These are phyloP conservation scores for Marcusenius ussheri DNA, from an alignment of 2,113 vertebrate species.

Conservation along the genomic window DNA sequence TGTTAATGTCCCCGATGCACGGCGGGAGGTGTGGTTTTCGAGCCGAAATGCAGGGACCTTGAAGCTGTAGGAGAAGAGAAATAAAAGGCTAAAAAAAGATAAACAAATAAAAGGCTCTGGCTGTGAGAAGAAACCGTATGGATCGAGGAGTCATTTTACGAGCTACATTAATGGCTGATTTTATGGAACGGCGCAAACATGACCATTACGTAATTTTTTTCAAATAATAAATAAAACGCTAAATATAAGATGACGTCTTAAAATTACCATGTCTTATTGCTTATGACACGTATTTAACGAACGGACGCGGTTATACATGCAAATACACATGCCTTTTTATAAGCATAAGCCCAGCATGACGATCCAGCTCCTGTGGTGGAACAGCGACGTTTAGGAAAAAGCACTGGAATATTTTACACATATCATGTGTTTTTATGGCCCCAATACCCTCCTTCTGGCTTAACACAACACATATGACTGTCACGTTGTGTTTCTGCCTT, in stretches of 20 bases:
- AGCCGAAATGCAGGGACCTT: background rate
- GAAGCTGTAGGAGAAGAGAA: too few species aligned
- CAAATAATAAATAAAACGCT: background rate
- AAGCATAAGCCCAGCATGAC: background rate
- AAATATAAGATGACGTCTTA: background rate
- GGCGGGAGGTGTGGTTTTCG: background rate
- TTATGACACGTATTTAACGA: background rate
- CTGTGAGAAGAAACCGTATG: background rate
- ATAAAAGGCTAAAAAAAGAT: background rate
- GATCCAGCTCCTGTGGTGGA: background rate
- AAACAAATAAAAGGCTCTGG: background rate
- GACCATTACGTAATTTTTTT: background rate
- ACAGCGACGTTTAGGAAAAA: background rate
- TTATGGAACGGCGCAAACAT: background rate
- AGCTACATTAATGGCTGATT: background rate
- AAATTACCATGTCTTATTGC: background rate
- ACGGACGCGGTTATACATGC: background rate
- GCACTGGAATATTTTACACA: background rate
- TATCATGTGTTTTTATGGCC: background rate
- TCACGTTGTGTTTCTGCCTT: background rate
- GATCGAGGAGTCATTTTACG: background rate
- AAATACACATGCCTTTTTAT: background rate
- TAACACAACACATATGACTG: background rate
- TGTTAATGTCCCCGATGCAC: slow-evolving; percentile 8
- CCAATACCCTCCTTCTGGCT: background rate